Percentiles rank a stretch among this genome's conserved stretches.
Evolutionary conservation across 2,888 invertebrate genomes (phyloP).

Genomic region (Dryomyza anilis): DNA sequence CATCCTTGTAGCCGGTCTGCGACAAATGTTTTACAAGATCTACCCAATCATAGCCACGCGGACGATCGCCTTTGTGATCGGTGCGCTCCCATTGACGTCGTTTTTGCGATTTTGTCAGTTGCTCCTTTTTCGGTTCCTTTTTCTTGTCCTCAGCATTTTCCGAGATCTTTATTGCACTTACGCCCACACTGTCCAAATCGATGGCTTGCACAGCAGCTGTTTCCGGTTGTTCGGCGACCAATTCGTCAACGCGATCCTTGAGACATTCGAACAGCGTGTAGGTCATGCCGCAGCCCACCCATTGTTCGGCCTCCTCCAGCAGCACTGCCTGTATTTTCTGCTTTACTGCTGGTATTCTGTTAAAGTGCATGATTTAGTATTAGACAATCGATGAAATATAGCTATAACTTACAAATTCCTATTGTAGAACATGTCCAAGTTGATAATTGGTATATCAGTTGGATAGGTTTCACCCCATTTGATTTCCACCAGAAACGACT

Average conservation of each 20-base stretch:
- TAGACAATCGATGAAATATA: not conserved
- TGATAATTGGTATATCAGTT: slow-evolving; percentile 77
- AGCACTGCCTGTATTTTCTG: slow-evolving; percentile 69
- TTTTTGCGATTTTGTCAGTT: slow-evolving; percentile 90
- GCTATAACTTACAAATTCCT: slow-evolving; percentile 79
- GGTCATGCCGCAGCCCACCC: slow-evolving; percentile 91
- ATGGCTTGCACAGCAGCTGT: slow-evolving; percentile 36
- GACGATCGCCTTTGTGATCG: slow-evolving; percentile 81
- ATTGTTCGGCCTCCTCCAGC: slow-evolving; percentile 76
- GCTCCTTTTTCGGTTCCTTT: slow-evolving; percentile 76
- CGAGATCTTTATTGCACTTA: slow-evolving; percentile 54
- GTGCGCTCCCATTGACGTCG: slow-evolving; percentile 84
- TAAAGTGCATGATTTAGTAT: too few species aligned
- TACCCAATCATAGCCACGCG: slow-evolving; percentile 93
- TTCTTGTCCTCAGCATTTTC: slow-evolving; percentile 61
- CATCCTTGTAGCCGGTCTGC: slow-evolving; percentile 67
- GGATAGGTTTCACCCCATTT: slow-evolving; percentile 88
- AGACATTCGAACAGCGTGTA: slow-evolving; percentile 91
- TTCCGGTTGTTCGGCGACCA: slow-evolving; percentile 76
- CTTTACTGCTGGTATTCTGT: slow-evolving; percentile 73
- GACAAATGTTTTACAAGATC: slow-evolving; percentile 95
- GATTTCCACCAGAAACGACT: slow-evolving; percentile 87
- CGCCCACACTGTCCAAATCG: slow-evolving; percentile 46
- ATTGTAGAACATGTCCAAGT: slow-evolving; percentile 92
- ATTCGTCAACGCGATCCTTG: slow-evolving; percentile 77